Conservation (phyloP, 2,113 vertebrate genomes). For the Zeus faber region DNA sequence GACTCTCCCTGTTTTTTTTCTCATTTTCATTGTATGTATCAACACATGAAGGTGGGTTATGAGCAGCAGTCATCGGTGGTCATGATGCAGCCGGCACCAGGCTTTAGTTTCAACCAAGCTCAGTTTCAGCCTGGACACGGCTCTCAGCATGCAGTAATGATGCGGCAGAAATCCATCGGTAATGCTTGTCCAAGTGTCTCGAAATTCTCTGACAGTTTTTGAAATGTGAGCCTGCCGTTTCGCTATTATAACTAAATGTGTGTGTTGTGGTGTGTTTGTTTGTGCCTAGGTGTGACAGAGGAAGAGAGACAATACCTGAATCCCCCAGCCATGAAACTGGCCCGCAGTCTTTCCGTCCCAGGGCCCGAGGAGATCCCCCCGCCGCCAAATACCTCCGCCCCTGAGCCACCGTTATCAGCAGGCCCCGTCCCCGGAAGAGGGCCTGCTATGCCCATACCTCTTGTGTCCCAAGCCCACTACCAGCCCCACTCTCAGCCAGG, state of each 20-base stretch:
- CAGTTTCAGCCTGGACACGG: constrained; percentile 83
- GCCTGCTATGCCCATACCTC: constrained; percentile 64
- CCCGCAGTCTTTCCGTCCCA: constrained; percentile 88
- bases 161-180: constrained; percentile 92
- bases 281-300: constrained; percentile 79
- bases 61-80: constrained; percentile 80
- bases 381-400: constrained; percentile 86
- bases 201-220: not conserved
- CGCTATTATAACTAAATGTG: not conserved
- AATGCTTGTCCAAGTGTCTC: constrained; percentile 25
- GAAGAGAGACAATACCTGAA: constrained; percentile 87
- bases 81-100: constrained; percentile 65
- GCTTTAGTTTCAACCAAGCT: constrained; percentile 82
- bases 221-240: not conserved
- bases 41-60: constrained; percentile 71
- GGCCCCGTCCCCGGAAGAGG: constrained; percentile 72
- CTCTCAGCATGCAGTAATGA: constrained; percentile 81
- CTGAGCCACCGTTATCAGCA: constrained; percentile 84
- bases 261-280: constrained; percentile 15
- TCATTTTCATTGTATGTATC: constrained; percentile 15
- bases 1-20: no score
- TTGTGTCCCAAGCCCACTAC: constrained; percentile 64
- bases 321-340: constrained; percentile 86
- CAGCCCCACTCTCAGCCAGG: constrained; percentile 64
- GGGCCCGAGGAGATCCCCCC: constrained; percentile 90